phyloP scores from a whole-genome alignment of 1,140 invertebrate genomes.

The Plutomurus gul region DNA sequence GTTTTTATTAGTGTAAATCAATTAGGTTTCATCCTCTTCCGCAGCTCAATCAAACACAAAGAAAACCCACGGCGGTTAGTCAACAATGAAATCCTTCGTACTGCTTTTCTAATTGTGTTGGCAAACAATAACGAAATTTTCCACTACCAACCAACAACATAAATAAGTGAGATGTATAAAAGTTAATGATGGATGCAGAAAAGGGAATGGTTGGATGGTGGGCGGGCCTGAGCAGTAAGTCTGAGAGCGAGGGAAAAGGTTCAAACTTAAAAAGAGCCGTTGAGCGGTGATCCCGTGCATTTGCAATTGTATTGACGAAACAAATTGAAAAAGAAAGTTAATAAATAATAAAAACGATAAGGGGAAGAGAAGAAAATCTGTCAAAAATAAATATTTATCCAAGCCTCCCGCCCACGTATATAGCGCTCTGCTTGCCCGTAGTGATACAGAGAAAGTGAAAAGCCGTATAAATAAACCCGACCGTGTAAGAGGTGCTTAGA shows the following conservation, averaged over 20 bases:
- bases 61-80: background rate
- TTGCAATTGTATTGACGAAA: no score
- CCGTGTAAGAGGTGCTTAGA: conserved; percentile 16
- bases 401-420: conserved; percentile 8
- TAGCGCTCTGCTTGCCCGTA: no score
- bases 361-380: conserved; percentile 9
- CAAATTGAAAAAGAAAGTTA: conserved; percentile 4
- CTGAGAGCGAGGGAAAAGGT: no score
- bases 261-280: background rate
- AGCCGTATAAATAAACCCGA: conserved; percentile 24
- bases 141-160: no score
- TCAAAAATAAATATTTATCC: conserved; percentile 28
- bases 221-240: no score
- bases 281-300: no score
- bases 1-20: conserved; percentile 8
- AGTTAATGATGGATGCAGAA: background rate
- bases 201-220: background rate
- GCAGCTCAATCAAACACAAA: background rate
- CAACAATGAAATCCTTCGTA: no score
- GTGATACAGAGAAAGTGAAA: conserved; percentile 21
- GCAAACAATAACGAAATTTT: no score
- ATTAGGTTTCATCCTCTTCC: background rate
- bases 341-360: conserved; percentile 27
- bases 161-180: background rate
- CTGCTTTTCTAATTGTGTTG: no score